A percentile compares a stretch with the other conserved stretches of the same genome.
Conservation (phyloP, 2,797 vertebrate species). For the Pagetopsis macropterus region DNA sequence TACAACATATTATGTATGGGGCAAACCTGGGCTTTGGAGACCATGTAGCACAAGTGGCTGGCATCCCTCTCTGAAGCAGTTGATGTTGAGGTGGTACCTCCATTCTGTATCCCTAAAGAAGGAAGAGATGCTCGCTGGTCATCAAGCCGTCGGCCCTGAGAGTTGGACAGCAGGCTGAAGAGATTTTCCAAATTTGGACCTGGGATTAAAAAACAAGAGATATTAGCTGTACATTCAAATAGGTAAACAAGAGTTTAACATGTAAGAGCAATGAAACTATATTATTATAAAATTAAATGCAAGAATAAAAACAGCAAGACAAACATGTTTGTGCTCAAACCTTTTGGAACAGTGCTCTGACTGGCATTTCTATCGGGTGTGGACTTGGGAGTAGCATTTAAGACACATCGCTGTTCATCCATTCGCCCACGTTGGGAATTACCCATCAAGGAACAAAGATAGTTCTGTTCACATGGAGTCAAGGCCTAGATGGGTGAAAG, state of each 20-base stretch:
- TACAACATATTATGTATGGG: background rate
- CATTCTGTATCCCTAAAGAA: conserved; percentile 75
- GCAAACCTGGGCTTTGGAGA: conserved; percentile 78
- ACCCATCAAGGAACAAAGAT: conserved; percentile 83
- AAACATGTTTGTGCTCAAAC: conserved; percentile 45
- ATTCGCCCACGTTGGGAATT: conserved; percentile 82
- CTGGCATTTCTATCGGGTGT: conserved; percentile 41
- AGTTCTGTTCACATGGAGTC: conserved; percentile 75
- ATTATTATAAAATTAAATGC: background rate
- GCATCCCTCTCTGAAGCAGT: conserved; percentile 60
- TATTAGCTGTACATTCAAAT: background rate
- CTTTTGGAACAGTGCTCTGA: conserved; percentile 48
- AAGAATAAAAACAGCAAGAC: background rate
- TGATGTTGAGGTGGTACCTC: conserved; percentile 59
- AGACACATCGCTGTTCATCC: conserved; percentile 85
- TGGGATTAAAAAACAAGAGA: conserved; percentile 3
- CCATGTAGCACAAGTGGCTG: conserved; percentile 73
- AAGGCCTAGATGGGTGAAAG: conserved; percentile 33
- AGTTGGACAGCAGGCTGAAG: conserved; percentile 84
- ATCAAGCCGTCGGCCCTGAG: conserved; percentile 86
- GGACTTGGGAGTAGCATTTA: conserved; percentile 53
- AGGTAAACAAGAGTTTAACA: background rate
- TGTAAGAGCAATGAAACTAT: background rate
- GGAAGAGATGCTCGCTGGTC: conserved; percentile 85
- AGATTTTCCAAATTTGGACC: conserved; percentile 74